Evolutionary conservation across 2,797 vertebrate species (phyloP).

Genomic region (Smutsia temminckii): DNA sequence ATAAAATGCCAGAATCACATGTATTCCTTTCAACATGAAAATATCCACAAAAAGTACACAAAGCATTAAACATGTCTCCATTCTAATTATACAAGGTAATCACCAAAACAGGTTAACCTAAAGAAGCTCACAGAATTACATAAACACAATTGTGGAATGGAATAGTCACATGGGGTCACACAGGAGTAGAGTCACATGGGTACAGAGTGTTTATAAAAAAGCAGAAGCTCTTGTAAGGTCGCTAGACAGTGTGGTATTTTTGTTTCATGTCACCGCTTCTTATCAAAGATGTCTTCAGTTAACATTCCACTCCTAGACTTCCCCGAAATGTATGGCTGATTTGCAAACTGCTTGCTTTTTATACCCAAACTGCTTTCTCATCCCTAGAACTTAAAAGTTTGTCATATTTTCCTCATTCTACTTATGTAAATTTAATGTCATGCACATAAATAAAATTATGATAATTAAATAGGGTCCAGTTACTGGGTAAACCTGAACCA

Average conservation of each 20-base stretch:
- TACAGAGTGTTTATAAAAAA: background rate
- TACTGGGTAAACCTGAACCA: slow-evolving; percentile 39
- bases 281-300: slow-evolving; percentile 9
- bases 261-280: slow-evolving; percentile 9
- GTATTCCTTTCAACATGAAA: background rate
- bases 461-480: slow-evolving; percentile 55
- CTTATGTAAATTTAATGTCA: slow-evolving; percentile 64
- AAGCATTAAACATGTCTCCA: background rate
- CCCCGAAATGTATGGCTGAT: background rate
- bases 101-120: background rate
- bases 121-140: background rate
- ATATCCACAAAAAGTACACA: background rate
- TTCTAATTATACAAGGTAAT: background rate
- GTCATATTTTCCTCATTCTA: slow-evolving; percentile 60
- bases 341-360: slow-evolving; percentile 24
- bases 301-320: background rate
- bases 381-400: slow-evolving; percentile 9
- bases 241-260: background rate
- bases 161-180: background rate
- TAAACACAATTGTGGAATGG: background rate
- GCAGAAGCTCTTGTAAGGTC: background rate
- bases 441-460: slow-evolving; percentile 71
- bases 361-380: slow-evolving; percentile 18
- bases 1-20: background rate
- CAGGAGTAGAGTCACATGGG: background rate